A percentile compares a stretch with the other conserved stretches of the same genome.
Evolutionary conservation across 2,113 vertebrate species (phyloP).

Genomic region (Aix galericulata): DNA sequence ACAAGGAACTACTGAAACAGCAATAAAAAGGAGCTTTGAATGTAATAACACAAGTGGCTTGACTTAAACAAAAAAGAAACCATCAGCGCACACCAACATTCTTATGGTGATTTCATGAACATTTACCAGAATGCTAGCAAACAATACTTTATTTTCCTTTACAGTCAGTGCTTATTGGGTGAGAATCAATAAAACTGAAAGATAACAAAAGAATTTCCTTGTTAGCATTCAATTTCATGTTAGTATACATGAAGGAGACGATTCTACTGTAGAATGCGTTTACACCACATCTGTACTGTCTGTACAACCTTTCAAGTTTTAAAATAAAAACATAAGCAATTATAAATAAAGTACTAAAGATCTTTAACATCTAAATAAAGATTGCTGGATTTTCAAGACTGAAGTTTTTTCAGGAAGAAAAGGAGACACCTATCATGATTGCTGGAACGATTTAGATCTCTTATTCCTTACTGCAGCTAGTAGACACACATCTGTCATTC

Average conservation of each 20-base stretch:
- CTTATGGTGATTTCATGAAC: neutral
- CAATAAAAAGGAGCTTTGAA: constrained; percentile 26
- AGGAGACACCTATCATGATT: neutral
- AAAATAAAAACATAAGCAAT: neutral
- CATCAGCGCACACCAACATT: neutral
- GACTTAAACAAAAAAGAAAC: neutral
- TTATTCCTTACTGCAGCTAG: neutral
- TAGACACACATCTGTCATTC: neutral
- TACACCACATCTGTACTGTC: neutral
- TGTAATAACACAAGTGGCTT: constrained; percentile 16
- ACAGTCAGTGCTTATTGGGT: neutral
- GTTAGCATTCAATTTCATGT: neutral
- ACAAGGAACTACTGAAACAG: constrained; percentile 16
- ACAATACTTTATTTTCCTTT: constrained; percentile 7
- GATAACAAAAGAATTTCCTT: neutral
- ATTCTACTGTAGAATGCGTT: neutral
- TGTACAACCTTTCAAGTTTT: neutral
- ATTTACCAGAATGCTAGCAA: constrained; percentile 22
- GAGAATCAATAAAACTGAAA: neutral
- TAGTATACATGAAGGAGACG: neutral
- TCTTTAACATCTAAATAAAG: constrained; percentile 20
- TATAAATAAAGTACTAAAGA: neutral
- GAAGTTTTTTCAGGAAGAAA: neutral
- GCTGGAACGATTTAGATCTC: neutral
- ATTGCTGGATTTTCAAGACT: neutral